Evolutionary conservation across 2,888 invertebrate genomes (phyloP), one percentile per base, ranked within the genome.

Genomic region (Hypsopygia costalis): DNA sequence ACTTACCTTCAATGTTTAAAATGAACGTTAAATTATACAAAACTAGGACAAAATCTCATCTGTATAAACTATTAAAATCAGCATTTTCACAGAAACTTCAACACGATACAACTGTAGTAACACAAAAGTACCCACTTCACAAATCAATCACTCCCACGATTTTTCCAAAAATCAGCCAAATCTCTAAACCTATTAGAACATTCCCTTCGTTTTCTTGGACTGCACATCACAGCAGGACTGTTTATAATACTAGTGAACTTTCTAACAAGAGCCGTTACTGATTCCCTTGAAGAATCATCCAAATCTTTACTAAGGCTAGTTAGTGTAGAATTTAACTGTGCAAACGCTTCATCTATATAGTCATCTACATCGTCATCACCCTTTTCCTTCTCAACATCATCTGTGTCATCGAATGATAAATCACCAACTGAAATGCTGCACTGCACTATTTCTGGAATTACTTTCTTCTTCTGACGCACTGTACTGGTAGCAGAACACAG

Each of bases 301-400:
- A 45, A 41, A 2, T 49, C 50, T 6, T 49, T 44, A 0, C 66
- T 54, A 8, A 74, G 44, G 6, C 56, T 65, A 0, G 65, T 64
- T 8, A 81, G 52, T 0, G 76, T 74, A 0, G 65, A 59, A 45
- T 71, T 71, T 6, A 86, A 50, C 10, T 79, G 65, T 6, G 79
- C 71, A 41, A 87, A 81, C 0, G 82, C 80, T 45, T 85, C 82
- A 44, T 86, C 85, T 1, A 87, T 83, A n/a, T 63, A 82, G 11
- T 57, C 64, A 10, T 79, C 80, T 0, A 86, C 62, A 12, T 76
- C 72, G 45, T 73, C 76, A 9, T 73, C 66, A 29, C 49, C 58
- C 11, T 58, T 59, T 29, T 70, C 68, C 16, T 55, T 53, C 22
- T 59, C 60, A 6, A 47, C 45, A 11, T 58, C 52, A 6, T 40